Percentiles rank a stretch among this genome's conserved stretches.
Conservation (phyloP, 64 coral and sea anemone species). For the Stylophora pistillata region DNA sequence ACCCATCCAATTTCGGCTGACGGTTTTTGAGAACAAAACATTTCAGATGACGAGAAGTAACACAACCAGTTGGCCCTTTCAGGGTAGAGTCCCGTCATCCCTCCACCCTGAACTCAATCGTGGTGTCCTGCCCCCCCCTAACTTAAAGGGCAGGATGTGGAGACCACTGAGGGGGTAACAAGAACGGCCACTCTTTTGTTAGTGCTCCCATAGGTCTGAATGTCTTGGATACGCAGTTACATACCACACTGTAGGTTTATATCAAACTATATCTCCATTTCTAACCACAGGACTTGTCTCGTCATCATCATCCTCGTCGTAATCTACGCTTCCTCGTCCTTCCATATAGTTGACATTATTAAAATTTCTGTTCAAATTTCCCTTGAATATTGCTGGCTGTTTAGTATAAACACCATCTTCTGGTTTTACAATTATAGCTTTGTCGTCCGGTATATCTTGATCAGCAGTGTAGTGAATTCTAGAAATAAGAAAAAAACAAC, state of each 20-base stretch:
- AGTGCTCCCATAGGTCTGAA: not conserved
- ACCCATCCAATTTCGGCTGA: not conserved
- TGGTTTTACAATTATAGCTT: constrained; percentile 27
- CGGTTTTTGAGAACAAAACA: not conserved
- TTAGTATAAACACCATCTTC: constrained; percentile 4
- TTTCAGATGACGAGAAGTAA: not conserved
- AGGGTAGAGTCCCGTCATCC: not conserved
- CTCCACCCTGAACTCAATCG: not conserved
- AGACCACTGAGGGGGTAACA: not conserved
- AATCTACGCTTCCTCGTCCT: constrained; percentile 4
- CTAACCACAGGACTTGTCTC: constrained; percentile 7
- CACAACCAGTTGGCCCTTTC: too few species aligned
- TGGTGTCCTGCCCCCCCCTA: not conserved
- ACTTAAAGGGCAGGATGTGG: not conserved
- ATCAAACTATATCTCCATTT: constrained; percentile 68
- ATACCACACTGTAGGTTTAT: not conserved
- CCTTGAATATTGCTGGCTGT: constrained; percentile 8
- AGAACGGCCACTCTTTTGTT: not conserved
- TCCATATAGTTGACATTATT: constrained; percentile 67
- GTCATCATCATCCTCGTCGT: constrained; percentile 35
- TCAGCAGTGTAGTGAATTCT: constrained; percentile 87
- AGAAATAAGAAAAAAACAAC: not conserved
- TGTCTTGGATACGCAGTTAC: not conserved
- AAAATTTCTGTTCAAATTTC: constrained; percentile 53
- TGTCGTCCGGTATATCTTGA: constrained; percentile 31